Evolutionary conservation across 1,140 invertebrate genomes (phyloP).

Genomic region (Paraescarpia echinospica): DNA sequence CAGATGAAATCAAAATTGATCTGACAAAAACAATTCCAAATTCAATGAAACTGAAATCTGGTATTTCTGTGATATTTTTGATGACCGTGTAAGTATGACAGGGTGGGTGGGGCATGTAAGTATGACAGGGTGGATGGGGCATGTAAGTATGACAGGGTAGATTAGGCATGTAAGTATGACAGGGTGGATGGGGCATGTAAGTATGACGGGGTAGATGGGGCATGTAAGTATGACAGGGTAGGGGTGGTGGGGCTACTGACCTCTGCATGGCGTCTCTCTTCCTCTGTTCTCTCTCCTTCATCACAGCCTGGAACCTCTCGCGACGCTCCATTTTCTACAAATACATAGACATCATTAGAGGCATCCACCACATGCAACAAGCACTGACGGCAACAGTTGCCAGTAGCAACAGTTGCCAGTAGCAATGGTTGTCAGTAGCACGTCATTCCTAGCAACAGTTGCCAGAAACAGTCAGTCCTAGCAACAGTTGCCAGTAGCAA

Average conservation of each 20-base stretch:
- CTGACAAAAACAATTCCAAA: not conserved
- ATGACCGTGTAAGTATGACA: not conserved
- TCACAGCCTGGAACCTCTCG: slow-evolving; percentile 23
- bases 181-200: not conserved
- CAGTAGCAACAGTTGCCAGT: not conserved
- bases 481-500: not conserved
- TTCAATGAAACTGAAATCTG: too few species aligned
- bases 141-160: too few species aligned
- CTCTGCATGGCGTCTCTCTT: slow-evolving; percentile 27
- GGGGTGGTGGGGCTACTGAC: slow-evolving; percentile 15
- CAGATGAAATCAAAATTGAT: not conserved
- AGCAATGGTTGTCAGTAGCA: not conserved
- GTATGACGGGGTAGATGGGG: not conserved
- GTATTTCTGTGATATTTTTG: too few species aligned
- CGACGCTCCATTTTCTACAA: slow-evolving; percentile 24
- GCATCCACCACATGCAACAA: not conserved
- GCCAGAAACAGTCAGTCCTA: not conserved
- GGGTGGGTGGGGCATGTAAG: not conserved
- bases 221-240: not conserved
- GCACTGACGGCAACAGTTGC: not conserved
- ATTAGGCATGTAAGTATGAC: too few species aligned
- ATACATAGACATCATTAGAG: not conserved
- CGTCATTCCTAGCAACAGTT: too few species aligned
- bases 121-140: too few species aligned
- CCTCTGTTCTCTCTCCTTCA: slow-evolving; percentile 31